These are phyloP conservation scores for Tholera decimalis DNA, from an alignment of 2,888 invertebrate species.

Conservation along the genomic window DNA sequence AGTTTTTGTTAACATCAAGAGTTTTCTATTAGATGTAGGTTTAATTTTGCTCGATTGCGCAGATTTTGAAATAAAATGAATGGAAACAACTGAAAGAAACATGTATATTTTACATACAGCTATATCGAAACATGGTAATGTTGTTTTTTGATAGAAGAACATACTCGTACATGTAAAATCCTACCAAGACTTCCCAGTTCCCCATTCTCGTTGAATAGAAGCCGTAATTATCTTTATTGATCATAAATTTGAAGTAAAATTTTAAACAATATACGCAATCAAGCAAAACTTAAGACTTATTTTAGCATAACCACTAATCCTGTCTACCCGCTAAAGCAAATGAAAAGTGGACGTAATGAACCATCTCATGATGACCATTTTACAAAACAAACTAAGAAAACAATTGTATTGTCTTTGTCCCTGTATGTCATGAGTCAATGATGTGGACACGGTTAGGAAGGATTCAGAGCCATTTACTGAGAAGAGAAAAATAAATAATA, in stretches of 20 bases:
- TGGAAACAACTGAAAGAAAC: too few species aligned
- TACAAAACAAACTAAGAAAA: constrained; percentile 66
- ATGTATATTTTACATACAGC: background rate
- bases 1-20: constrained; percentile 64
- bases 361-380: constrained; percentile 58
- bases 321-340: constrained; percentile 64
- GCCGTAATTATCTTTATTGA: background rate
- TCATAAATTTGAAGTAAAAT: background rate
- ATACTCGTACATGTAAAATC: background rate
- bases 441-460: constrained; percentile 76
- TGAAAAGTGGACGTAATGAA: constrained; percentile 64
- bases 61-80: constrained; percentile 22
- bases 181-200: too few species aligned
- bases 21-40: constrained; percentile 55
- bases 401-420: constrained; percentile 88
- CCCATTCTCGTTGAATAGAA: background rate
- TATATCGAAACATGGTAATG: background rate
- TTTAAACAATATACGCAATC: constrained; percentile 46
- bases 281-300: constrained; percentile 48
- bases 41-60: constrained; percentile 33
- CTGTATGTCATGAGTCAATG: constrained; percentile 82
- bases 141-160: background rate
- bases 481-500: constrained; percentile 5
- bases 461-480: constrained; percentile 17
- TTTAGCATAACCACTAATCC: constrained; percentile 54